Conservation (phyloP, 2,113 vertebrate genomes). For the Pachyramphus minor region DNA sequence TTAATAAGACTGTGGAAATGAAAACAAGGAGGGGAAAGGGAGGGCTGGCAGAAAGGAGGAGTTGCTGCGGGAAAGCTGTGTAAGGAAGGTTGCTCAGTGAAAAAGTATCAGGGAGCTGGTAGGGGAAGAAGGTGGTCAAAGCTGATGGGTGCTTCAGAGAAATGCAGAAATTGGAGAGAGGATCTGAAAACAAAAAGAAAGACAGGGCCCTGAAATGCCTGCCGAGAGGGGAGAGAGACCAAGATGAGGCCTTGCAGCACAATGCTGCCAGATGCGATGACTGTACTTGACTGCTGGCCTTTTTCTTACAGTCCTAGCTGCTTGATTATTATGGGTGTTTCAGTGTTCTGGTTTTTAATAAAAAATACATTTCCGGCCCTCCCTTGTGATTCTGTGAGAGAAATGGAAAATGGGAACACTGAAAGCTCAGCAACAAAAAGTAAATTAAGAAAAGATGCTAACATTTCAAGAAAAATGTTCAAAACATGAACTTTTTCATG, state of each 20-base stretch:
- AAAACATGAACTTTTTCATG: not conserved
- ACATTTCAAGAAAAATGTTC: not conserved
- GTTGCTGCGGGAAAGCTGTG: rapidly evolving
- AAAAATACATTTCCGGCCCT: not conserved
- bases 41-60: not conserved
- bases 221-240: not conserved
- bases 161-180: not conserved
- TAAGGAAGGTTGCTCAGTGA: not conserved
- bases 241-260: not conserved
- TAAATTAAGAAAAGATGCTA: constrained; percentile 9
- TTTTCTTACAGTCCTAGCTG: not conserved
- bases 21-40: not conserved
- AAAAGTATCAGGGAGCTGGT: not conserved
- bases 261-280: rapidly evolving
- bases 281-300: not conserved
- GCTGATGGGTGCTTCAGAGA: not conserved
- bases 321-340: not conserved
- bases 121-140: not conserved
- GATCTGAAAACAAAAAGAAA: not conserved
- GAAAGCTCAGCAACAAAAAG: not conserved
- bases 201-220: not conserved
- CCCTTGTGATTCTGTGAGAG: not conserved
- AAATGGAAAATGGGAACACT: not conserved
- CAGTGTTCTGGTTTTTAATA: not conserved
- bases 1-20: not conserved